phyloP scores from a whole-genome alignment of 2,113 vertebrate genomes.

The Diadophis punctatus region DNA sequence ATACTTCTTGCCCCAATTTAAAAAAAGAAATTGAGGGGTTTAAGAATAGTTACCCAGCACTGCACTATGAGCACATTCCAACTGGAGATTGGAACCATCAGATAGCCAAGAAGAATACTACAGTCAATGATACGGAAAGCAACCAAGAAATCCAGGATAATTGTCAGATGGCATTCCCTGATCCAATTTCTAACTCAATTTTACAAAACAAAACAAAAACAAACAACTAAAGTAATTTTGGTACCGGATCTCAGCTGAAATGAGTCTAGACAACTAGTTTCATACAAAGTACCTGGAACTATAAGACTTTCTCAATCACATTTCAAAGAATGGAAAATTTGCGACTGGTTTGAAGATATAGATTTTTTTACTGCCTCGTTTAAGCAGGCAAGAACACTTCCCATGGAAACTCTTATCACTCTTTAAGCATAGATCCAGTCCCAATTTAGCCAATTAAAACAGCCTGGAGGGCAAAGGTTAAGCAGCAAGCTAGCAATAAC shows the following conservation, averaged over 20 bases:
- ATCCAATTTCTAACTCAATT: neutral
- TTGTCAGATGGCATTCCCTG: neutral
- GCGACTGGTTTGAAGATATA: neutral
- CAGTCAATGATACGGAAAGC: neutral
- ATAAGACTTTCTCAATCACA: neutral
- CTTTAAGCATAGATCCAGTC: neutral
- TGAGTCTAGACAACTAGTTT: neutral
- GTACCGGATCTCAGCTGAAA: neutral
- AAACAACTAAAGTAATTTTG: neutral
- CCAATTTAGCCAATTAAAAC: neutral
- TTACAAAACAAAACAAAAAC: neutral
- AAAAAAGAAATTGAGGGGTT: neutral
- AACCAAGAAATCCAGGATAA: neutral
- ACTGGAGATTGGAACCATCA: neutral
- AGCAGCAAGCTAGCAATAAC: neutral
- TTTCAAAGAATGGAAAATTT: neutral
- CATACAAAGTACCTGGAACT: neutral
- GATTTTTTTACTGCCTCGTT: neutral
- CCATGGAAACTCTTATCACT: neutral
- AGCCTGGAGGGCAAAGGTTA: neutral
- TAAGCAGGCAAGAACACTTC: neutral
- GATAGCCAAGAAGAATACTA: neutral
- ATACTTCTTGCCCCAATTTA: neutral
- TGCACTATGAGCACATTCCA: neutral
- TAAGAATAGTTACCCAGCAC: neutral